Conservation (phyloP, 2,888 invertebrate genomes). For the Pterobdella sp. region DNA sequence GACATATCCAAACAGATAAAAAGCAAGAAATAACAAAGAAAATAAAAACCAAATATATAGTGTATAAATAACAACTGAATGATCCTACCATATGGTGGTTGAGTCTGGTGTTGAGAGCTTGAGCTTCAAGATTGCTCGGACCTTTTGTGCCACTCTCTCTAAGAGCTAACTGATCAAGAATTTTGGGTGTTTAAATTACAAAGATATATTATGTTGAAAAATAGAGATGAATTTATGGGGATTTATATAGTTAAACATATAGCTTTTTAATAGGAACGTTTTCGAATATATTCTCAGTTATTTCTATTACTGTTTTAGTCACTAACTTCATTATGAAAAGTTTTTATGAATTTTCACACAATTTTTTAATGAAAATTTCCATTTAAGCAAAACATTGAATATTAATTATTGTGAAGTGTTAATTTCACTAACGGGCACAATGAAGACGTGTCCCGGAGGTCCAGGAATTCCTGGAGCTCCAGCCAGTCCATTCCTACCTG, state of each 20-base stretch:
- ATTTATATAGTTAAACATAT: too few species aligned
- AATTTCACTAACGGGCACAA: slow-evolving; percentile 66
- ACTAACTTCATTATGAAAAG: too few species aligned
- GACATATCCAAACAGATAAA: too few species aligned
- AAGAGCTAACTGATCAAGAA: slow-evolving; percentile 54
- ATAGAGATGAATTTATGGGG: too few species aligned
- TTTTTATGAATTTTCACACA: too few species aligned
- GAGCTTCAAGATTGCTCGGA: slow-evolving; percentile 58
- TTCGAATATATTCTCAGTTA: too few species aligned
- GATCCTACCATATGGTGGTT: slow-evolving; percentile 72
- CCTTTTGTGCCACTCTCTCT: slow-evolving; percentile 65
- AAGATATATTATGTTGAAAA: too few species aligned
- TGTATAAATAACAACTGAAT: neutral
- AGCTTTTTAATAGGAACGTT: too few species aligned
- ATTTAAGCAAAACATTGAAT: neutral
- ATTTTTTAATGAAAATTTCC: neutral
- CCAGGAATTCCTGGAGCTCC: slow-evolving; percentile 70
- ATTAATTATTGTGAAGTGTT: neutral
- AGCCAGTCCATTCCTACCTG: slow-evolving; percentile 67
- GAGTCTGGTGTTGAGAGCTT: slow-evolving; percentile 71
- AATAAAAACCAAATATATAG: too few species aligned
- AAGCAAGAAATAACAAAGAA: too few species aligned
- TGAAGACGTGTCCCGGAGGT: slow-evolving; percentile 78
- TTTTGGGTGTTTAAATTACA: too few species aligned
- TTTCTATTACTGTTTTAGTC: too few species aligned